Conservation (phyloP, 2,797 vertebrate species). For the Columba guinea region DNA sequence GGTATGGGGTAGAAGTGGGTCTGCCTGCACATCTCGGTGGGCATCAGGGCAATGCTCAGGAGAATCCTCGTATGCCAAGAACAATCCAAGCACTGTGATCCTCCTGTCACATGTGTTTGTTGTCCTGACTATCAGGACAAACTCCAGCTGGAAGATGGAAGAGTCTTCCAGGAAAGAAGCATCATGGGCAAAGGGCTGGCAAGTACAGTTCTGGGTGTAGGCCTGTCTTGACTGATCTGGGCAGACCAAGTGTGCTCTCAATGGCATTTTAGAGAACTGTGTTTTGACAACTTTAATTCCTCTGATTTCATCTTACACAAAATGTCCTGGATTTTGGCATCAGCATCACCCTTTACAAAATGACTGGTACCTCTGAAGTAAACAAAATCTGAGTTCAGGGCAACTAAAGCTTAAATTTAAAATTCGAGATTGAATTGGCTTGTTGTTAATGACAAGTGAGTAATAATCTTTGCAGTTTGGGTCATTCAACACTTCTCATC, state of each 20-base stretch:
- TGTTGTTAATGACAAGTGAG: background rate
- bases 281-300: conserved; percentile 39
- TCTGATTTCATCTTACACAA: conserved; percentile 9
- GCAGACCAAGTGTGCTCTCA: background rate
- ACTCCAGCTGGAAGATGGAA: background rate
- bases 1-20: background rate
- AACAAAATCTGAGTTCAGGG: background rate
- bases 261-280: background rate
- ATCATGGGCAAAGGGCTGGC: background rate
- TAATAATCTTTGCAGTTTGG: background rate
- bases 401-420: background rate
- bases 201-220: background rate
- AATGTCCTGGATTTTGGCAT: conserved; percentile 9
- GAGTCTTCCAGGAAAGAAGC: background rate
- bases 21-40: background rate
- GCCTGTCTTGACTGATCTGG: background rate
- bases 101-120: background rate
- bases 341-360: background rate
- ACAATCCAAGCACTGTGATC: background rate
- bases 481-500: background rate
- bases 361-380: background rate
- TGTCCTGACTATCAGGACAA: background rate
- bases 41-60: background rate
- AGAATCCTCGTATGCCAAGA: background rate
- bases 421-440: background rate